Evolutionary conservation across 1,140 invertebrate genomes (phyloP), one percentile per base, ranked within the genome.

Genomic region (Macrobrachium nipponense): DNA sequence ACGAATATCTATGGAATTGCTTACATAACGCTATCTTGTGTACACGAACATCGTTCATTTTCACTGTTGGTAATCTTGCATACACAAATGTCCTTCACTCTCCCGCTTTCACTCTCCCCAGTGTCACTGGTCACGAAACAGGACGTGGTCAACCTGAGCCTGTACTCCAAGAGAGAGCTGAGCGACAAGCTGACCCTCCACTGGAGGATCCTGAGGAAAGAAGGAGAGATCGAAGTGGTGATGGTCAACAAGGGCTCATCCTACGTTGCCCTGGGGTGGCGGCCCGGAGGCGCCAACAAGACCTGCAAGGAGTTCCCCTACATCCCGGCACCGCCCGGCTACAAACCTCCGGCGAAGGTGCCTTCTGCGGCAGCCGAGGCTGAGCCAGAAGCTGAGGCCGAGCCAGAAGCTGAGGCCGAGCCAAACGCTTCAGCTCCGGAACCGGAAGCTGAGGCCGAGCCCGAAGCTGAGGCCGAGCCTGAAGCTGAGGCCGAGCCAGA

Each of bases 261-360:
- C 17, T 98, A 97, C 92, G 94, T 95, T n/a, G 97, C 94, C 87
- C 66, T 97, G 14, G 96, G 96, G 14, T 97, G 96, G 96, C 91
- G 96, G 88, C 96, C 97, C 0, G 92, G 92, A 60, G 93, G 92
- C 17, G 90, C 96, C 60, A 96, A 94, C 6, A 93, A 95, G 20
- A 92, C 93, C 17, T 97, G 96, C 89, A 95, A 94, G 90, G 94
- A 95, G 83, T 96, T 96, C 90, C 96, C 96, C 0, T 80, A 90
- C 64, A 86, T 90, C 10, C 23, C 23, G 1, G 88, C 84, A 36
- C 61, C 88, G 73, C 73, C 64, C 14, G 60, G 14, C 17, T 15
- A 43, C 8, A 23, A 58, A 59, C 60, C 60, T 0, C 17, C 76
- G 5, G 2, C 27, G 15, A 2, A 20, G 36, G 78, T n/a, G 12